Evolutionary conservation across 2,113 vertebrate species (phyloP).

Genomic region (Dendropsophus ebraccatus): DNA sequence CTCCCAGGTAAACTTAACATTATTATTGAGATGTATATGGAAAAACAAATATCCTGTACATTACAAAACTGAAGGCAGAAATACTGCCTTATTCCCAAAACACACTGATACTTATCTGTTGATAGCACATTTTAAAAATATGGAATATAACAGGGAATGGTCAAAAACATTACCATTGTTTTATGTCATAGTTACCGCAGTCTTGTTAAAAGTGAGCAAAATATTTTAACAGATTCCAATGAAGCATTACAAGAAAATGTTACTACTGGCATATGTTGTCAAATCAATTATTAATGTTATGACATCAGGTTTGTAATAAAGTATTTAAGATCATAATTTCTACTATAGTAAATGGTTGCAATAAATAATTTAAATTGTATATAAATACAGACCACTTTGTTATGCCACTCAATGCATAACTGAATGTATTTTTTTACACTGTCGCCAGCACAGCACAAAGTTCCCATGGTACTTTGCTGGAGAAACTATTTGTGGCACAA

Average conservation of each 20-base stretch:
- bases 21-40: background rate
- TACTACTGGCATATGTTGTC: slow-evolving; percentile 36
- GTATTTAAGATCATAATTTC: slow-evolving; percentile 48
- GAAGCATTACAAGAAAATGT: slow-evolving; percentile 26
- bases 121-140: background rate
- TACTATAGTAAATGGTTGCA: slow-evolving; percentile 53
- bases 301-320: slow-evolving; percentile 48
- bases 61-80: background rate
- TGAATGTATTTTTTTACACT: slow-evolving; percentile 15
- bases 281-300: slow-evolving; percentile 40
- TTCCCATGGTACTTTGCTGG: slow-evolving; percentile 8
- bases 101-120: background rate
- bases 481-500: slow-evolving; percentile 8
- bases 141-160: background rate
- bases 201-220: background rate
- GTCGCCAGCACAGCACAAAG: slow-evolving; percentile 1
- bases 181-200: background rate
- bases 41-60: background rate
- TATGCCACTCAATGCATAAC: slow-evolving; percentile 10
- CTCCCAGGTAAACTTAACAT: background rate
- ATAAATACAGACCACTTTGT: slow-evolving; percentile 50
- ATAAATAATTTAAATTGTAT: slow-evolving; percentile 59
- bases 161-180: background rate
- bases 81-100: background rate
- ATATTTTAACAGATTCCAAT: slow-evolving; percentile 40